Percentiles rank a stretch among this genome's conserved stretches.
These are phyloP conservation scores for Sterrhoptilus dennistouni DNA, from an alignment of 2,113 vertebrate species.

Conservation along the genomic window DNA sequence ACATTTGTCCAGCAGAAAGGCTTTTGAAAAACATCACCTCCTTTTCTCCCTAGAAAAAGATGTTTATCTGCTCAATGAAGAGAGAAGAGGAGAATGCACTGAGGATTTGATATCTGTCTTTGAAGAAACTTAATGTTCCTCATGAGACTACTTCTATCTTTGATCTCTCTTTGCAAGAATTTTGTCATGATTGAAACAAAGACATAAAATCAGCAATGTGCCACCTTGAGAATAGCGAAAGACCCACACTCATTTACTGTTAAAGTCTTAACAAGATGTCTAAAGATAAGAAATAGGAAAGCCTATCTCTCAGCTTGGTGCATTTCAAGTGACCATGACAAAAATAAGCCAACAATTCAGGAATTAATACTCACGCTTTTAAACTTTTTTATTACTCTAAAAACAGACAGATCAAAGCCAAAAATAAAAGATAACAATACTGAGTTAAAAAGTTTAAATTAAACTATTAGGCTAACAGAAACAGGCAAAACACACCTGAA, in stretches of 20 bases:
- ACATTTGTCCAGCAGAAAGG: neutral
- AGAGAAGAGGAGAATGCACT: neutral
- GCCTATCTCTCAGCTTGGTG: neutral
- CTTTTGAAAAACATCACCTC: neutral
- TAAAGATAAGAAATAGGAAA: neutral
- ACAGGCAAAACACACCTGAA: neutral
- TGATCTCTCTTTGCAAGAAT: neutral
- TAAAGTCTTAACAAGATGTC: neutral
- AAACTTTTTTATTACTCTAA: neutral
- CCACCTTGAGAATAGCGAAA: neutral
- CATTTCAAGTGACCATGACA: neutral
- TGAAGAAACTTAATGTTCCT: neutral
- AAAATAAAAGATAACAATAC: neutral
- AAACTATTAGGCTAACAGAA: neutral
- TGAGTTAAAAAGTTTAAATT: neutral
- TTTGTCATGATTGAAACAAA: neutral
- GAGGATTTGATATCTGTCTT: neutral
- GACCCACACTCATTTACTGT: neutral
- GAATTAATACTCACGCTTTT: neutral
- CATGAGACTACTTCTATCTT: neutral
- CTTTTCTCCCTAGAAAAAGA: neutral
- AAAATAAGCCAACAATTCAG: neutral
- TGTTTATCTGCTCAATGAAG: neutral
- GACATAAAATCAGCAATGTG: neutral
- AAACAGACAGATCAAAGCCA: neutral